Conservation (phyloP, 2,888 invertebrate genomes). For the Hirudinaria manillensis region DNA sequence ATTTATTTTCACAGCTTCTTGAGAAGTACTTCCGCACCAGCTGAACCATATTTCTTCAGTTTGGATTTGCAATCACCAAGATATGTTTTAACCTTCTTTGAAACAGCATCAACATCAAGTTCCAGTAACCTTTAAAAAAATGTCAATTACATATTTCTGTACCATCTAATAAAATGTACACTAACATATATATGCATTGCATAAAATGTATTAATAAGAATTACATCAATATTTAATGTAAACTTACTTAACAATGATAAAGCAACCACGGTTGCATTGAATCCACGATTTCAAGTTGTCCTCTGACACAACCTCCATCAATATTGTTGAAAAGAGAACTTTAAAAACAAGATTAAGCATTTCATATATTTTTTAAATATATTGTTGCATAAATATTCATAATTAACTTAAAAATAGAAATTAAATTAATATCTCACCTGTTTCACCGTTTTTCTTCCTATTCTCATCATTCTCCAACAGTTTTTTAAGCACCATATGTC, state of each 20-base stretch:
- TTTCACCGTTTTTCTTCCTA: constrained; percentile 44
- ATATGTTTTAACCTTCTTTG: constrained; percentile 42
- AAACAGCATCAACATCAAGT: constrained; percentile 45
- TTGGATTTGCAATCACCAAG: constrained; percentile 44
- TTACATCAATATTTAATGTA: constrained; percentile 2
- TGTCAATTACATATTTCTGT: too few relatives aligned
- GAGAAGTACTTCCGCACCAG: constrained; percentile 49
- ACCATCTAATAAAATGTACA: too few relatives aligned
- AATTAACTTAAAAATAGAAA: neutral
- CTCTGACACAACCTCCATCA: constrained; percentile 46
- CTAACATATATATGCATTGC: neutral
- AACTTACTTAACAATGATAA: constrained; percentile 44
- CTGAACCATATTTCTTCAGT: constrained; percentile 48
- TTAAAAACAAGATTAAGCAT: constrained; percentile 32
- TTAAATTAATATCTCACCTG: constrained; percentile 40
- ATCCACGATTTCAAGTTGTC: constrained; percentile 51
- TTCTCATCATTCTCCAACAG: constrained; percentile 48
- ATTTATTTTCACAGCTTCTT: constrained; percentile 40
- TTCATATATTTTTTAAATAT: neutral
- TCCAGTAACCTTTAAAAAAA: constrained; percentile 46
- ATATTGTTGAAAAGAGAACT: constrained; percentile 50
- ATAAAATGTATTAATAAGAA: too few relatives aligned
- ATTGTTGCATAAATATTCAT: too few relatives aligned
- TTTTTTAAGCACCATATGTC: constrained; percentile 51
- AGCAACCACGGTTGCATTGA: constrained; percentile 53